These are phyloP conservation scores for Globodera rostochiensis DNA, from an alignment of 1,140 invertebrate genomes.

Conservation along the genomic window DNA sequence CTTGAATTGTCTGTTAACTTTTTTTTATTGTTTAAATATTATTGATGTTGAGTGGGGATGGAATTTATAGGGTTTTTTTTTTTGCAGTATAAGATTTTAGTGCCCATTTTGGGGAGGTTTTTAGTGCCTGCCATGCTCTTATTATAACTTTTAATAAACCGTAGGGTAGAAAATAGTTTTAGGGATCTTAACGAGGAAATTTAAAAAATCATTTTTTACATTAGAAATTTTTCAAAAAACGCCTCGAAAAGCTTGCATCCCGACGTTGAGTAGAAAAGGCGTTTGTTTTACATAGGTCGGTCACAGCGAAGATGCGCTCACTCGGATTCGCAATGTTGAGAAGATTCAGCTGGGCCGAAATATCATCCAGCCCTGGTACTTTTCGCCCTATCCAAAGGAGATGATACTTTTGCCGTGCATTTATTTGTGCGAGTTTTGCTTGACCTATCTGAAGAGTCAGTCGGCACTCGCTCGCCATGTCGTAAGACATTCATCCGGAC, in stretches of 20 bases:
- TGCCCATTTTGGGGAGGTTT: neutral
- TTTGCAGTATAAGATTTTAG: no score
- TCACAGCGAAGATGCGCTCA: slow-evolving; percentile 55
- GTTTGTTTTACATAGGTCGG: slow-evolving; percentile 28
- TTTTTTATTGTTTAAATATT: no score
- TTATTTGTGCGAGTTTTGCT: slow-evolving; percentile 98
- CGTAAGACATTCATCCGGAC: slow-evolving; percentile 65
- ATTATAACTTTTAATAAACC: no score
- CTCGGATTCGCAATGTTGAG: slow-evolving; percentile 54
- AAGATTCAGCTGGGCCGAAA: slow-evolving; percentile 48
- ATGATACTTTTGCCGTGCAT: slow-evolving; percentile 86
- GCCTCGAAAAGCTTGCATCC: no score
- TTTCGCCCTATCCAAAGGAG: slow-evolving; percentile 68
- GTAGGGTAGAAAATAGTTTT: no score
- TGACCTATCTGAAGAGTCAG: slow-evolving; percentile 91
- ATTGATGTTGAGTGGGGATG: no score
- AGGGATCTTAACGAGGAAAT: no score
- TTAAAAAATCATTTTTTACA: no score
- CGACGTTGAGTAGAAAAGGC: no score
- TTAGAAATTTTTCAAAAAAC: no score
- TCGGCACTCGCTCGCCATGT: slow-evolving; percentile 85
- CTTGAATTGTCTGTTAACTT: no score
- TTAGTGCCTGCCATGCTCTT: neutral
- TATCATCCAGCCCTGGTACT: slow-evolving; percentile 63
- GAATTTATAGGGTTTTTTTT: no score